Base-by-base conservation (phyloP, 2,797 vertebrate genomes). In the Apodemus agrarius region DNA sequence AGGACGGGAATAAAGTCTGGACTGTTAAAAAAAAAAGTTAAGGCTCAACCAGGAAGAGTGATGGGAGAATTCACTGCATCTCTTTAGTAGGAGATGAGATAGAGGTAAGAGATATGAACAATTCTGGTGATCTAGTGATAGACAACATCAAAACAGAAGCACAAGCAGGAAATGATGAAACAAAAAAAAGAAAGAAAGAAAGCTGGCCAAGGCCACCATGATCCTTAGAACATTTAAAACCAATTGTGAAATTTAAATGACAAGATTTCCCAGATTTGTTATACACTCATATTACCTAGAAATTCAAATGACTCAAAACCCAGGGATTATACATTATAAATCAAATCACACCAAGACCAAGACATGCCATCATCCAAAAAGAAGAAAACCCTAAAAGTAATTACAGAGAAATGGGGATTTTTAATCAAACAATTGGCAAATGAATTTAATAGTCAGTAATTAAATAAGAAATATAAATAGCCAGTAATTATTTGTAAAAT, bases 301-400 rank as follows among this genome's bases (percentile, higher is more conserved):
- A 95, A 69, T 80, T 80, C 14, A 93, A 43, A 19, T 84, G 43
- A 83, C 31, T 90, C 16, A 84, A 90, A 95, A 93, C 21, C 34
- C 90, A 91, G 17, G n/a, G 22, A 93, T 88, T 80, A 49, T 81
- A 21, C 89, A 89, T 9, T 92, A 67, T 83, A 49, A 95, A 80
- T 12, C 65, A 69, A 81, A 46, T 19, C 31, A 94, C 37, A 52
- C 1, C 1, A 80, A 93, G 16, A 13, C 1, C 1, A 80, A 93
- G 16, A 17, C 1, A 78, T 34, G 6, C 34, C 29, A 92, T n/a
- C 40, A 89, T 91, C 31, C 86, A 76, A 79, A 87, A 87, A 29
- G 24, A 61, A 3, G 57, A 65, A 96, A 91, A 29, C 19, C 16
- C 76, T 52, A 46, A 82, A 87, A 84, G 40, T 11, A 61, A 65